These are phyloP conservation scores for Lasioglossum malachurum DNA, from an alignment of 2,888 invertebrate genomes.

Conservation along the genomic window DNA sequence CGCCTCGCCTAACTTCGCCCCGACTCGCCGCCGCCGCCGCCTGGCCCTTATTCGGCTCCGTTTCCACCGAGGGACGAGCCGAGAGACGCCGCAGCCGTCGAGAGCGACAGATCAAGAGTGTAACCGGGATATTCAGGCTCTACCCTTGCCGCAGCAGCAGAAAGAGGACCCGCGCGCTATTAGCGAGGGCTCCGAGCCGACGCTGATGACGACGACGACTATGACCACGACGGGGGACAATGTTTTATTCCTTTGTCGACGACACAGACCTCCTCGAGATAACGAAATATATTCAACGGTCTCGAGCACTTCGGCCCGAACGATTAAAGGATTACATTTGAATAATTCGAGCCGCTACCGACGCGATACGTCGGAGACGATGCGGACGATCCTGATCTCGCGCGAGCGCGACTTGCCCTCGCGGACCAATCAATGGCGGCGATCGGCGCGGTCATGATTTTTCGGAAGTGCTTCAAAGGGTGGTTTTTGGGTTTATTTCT, in stretches of 20 bases:
- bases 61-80: constrained; percentile 57
- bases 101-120: constrained; percentile 48
- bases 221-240: constrained; percentile 32
- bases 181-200: constrained; percentile 71
- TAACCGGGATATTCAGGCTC: constrained; percentile 58
- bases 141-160: constrained; percentile 57
- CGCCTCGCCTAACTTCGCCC: neutral
- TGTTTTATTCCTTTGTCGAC: constrained; percentile 70
- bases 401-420: neutral
- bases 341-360: constrained; percentile 46
- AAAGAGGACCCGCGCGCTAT: constrained; percentile 51
- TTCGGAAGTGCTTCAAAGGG: neutral
- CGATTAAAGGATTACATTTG: constrained; percentile 59
- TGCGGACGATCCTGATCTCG: neutral
- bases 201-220: constrained; percentile 47
- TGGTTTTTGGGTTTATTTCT: neutral
- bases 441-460: neutral
- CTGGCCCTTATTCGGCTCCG: constrained; percentile 67
- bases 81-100: constrained; percentile 25
- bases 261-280: constrained; percentile 66
- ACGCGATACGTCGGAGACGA: neutral
- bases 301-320: constrained; percentile 10
- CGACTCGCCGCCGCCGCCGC: neutral
- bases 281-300: constrained; percentile 59
- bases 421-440: neutral